Conservation (phyloP, 2,797 vertebrate species). For the Gallinago solitaria region DNA sequence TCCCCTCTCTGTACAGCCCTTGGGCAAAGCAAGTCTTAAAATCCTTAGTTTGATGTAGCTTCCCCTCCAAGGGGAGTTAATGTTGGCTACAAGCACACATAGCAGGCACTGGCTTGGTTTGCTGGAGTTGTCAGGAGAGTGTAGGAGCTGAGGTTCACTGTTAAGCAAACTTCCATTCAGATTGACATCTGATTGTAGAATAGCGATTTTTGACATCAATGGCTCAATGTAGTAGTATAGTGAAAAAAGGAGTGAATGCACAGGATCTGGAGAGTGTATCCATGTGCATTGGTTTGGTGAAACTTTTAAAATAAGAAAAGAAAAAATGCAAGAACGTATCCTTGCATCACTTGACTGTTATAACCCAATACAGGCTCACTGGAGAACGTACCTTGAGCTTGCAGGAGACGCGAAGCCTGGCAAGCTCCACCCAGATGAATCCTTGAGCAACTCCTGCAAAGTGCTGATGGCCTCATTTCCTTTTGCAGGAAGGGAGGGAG, state of each 20-base stretch:
- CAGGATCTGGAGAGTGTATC: background rate
- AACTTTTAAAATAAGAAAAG: background rate
- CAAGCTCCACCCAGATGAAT: background rate
- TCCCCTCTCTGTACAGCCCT: background rate
- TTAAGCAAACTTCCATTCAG: background rate
- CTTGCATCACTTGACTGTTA: background rate
- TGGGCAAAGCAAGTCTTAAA: background rate
- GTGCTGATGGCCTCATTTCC: conserved; percentile 23
- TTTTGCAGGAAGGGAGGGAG: conserved; percentile 26
- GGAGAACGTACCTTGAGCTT: background rate
- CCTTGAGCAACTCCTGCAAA: conserved; percentile 6
- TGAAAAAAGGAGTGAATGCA: background rate
- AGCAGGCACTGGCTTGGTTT: background rate
- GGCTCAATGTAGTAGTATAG: background rate
- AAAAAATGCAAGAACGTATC: background rate
- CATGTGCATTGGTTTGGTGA: background rate
- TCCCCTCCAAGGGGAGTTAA: background rate
- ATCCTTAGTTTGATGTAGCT: background rate
- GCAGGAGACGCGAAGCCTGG: background rate
- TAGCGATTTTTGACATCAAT: background rate
- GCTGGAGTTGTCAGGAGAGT: background rate
- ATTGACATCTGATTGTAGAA: background rate
- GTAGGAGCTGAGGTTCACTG: background rate
- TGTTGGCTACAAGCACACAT: fast-evolving
- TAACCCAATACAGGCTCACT: background rate